Evolutionary conservation across 1,140 invertebrate genomes (phyloP).

Genomic region (Nomia melanderi): DNA sequence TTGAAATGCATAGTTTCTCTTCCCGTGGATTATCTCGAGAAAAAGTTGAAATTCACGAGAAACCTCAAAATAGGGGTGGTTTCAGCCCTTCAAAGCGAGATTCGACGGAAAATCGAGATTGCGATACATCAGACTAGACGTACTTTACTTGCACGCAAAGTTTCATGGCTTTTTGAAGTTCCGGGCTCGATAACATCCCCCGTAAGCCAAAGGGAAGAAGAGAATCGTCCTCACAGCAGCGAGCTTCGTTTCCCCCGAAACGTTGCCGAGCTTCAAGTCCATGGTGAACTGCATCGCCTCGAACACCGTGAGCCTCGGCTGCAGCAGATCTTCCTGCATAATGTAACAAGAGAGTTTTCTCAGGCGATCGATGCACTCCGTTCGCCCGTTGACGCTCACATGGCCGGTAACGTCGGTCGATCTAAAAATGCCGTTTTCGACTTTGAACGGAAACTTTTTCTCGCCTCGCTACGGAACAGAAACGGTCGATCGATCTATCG

Average conservation of each 20-base stretch:
- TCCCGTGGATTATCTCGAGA: no score
- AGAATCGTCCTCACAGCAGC: slow-evolving; percentile 87
- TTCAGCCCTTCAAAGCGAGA: no score
- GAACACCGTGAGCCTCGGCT: slow-evolving; percentile 91
- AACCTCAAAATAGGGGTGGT: no score
- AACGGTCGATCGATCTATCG: slow-evolving; percentile 29
- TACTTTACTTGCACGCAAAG: no score
- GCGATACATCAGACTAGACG: no score
- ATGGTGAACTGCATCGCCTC: slow-evolving; percentile 94
- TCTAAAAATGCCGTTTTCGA: slow-evolving; percentile 72
- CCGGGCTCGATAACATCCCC: no score
- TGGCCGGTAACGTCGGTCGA: slow-evolving; percentile 82
- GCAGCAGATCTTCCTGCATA: slow-evolving; percentile 95
- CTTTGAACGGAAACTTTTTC: background rate
- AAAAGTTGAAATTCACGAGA: no score
- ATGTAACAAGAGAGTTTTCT: slow-evolving; percentile 95
- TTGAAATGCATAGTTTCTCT: no score
- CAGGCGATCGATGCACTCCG: slow-evolving; percentile 88
- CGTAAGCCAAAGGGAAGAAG: no score
- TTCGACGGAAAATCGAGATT: no score
- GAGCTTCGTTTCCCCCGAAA: slow-evolving; percentile 85
- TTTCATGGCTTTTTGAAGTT: no score
- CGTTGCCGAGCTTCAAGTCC: slow-evolving; percentile 90
- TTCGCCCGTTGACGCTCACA: slow-evolving; percentile 88
- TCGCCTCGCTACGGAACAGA: background rate